Conservation (phyloP, 2,797 vertebrate species). For the Anas georgica region DNA sequence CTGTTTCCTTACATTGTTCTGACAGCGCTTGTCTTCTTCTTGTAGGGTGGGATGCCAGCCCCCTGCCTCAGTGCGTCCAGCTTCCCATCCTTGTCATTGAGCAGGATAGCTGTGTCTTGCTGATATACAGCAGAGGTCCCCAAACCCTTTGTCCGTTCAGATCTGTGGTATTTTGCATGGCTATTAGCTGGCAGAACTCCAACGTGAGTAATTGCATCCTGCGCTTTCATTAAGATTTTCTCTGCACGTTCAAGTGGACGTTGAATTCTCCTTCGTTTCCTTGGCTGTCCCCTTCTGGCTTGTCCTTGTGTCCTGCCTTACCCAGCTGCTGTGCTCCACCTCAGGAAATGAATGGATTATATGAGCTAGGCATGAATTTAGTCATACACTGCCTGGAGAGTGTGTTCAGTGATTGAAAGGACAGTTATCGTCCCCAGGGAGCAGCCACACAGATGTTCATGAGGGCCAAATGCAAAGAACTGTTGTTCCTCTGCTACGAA, state of each 20-base stretch:
- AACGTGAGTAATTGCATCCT: not conserved
- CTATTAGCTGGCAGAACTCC: constrained; percentile 12
- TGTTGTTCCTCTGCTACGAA: not conserved
- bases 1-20: not conserved
- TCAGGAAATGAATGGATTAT: not conserved
- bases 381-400: not conserved
- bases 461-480: not conserved
- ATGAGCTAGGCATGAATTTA: not conserved
- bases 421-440: accelerated
- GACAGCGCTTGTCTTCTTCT: accelerated
- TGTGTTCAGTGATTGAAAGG: not conserved
- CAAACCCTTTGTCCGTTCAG: not conserved
- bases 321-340: accelerated
- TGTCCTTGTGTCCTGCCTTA: not conserved
- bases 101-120: not conserved
- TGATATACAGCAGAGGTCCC: not conserved
- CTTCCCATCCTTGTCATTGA: not conserved
- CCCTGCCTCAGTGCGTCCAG: not conserved
- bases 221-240: not conserved
- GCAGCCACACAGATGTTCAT: not conserved
- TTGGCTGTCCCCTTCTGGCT: not conserved
- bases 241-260: not conserved
- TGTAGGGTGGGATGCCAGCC: not conserved
- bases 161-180: not conserved
- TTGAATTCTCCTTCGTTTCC: not conserved